phyloP scores from a whole-genome alignment of 2,797 vertebrate species.

The Hoplostethus mediterraneus region DNA sequence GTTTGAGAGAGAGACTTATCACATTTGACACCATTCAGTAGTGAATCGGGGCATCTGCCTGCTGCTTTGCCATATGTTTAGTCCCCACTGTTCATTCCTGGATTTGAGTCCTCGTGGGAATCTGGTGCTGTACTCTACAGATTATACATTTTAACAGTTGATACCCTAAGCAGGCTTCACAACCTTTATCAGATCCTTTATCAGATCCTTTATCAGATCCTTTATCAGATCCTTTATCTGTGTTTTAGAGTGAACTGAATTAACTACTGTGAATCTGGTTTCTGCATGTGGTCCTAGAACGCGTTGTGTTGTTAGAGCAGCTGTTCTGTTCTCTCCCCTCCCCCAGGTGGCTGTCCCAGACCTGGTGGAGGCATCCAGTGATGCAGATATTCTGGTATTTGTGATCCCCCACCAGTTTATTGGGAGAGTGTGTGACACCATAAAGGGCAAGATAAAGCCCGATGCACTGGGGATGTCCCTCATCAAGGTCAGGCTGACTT shows the following conservation, averaged over 20 bases:
- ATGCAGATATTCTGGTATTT: constrained; percentile 93
- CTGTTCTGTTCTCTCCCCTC: not conserved
- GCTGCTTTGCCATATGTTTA: not conserved
- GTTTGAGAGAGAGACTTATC: constrained; percentile 11
- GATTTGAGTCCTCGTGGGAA: not conserved
- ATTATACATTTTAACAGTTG: not conserved
- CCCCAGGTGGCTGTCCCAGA: constrained; percentile 92
- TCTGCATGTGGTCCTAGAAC: not conserved
- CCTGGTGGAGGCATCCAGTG: constrained; percentile 87
- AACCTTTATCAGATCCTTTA: not conserved
- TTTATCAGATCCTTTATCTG: too few relatives aligned
- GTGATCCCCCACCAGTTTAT: constrained; percentile 98
- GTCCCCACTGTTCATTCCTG: not conserved
- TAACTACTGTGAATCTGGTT: not conserved
- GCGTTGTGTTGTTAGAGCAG: not conserved
- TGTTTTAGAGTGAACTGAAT: not conserved
- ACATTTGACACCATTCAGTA: not conserved
- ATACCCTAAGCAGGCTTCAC: not conserved
- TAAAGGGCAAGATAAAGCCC: constrained; percentile 91
- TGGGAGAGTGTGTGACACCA: constrained; percentile 89
- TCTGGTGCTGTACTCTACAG: not conserved
- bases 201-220: too few relatives aligned
- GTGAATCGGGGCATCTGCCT: not conserved
- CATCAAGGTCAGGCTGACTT: constrained; percentile 89
- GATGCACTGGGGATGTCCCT: constrained; percentile 91